Conservation (phyloP, 1,140 invertebrate species). For the Lepidurus arcticus region DNA sequence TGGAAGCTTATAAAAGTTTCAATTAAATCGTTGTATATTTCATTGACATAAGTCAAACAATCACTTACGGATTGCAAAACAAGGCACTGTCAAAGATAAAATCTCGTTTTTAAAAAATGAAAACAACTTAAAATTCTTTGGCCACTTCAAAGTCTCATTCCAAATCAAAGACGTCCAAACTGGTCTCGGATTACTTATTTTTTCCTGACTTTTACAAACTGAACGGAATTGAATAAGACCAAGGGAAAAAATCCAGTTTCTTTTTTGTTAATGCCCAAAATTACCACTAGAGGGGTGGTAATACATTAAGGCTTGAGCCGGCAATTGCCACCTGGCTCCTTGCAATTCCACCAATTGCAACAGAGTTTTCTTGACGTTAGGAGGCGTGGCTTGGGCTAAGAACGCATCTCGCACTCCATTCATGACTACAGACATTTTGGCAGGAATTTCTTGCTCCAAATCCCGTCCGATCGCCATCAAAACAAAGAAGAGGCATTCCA, state of each 20-base stretch:
- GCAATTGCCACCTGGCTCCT: constrained; percentile 79
- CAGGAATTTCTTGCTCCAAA: constrained; percentile 69
- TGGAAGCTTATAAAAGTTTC: no score
- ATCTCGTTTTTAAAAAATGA: not conserved
- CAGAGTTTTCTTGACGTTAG: constrained; percentile 61
- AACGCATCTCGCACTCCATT: constrained; percentile 75
- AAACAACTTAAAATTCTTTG: not conserved
- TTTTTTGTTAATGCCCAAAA: not conserved
- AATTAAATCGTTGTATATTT: not conserved
- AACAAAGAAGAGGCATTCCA: constrained; percentile 79
- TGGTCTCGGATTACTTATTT: not conserved
- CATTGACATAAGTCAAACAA: constrained; percentile 9
- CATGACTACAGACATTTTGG: constrained; percentile 68
- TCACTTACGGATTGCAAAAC: not conserved
- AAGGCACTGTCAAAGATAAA: constrained; percentile 2
- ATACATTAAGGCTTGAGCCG: constrained; percentile 78
- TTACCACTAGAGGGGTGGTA: constrained; percentile 60
- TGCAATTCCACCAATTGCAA: constrained; percentile 81
- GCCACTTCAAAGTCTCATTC: not conserved
- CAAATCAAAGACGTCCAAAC: not conserved
- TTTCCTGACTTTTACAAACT: not conserved
- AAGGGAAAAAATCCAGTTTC: not conserved
- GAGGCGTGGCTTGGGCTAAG: constrained; percentile 49
- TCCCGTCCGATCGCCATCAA: constrained; percentile 78
- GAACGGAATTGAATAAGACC: not conserved